These are phyloP conservation scores for Rhamnusium bicolor DNA, from an alignment of 2,888 invertebrate genomes.

Conservation along the genomic window DNA sequence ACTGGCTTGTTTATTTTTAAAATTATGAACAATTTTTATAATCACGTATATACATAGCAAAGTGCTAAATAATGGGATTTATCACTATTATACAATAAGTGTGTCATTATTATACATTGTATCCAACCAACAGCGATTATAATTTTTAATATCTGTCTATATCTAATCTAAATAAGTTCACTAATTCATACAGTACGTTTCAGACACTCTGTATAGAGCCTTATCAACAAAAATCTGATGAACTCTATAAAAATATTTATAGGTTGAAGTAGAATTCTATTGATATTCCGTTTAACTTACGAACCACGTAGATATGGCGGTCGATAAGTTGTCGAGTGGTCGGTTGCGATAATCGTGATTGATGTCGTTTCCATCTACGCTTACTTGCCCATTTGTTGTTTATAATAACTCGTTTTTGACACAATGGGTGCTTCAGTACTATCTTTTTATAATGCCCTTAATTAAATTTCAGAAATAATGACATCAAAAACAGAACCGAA, in stretches of 20 bases:
- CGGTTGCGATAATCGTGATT: conserved; percentile 40
- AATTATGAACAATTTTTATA: no score
- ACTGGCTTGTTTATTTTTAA: no score
- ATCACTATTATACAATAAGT: no score
- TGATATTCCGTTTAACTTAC: conserved; percentile 18
- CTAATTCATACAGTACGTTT: no score
- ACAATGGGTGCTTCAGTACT: conserved; percentile 19
- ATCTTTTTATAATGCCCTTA: conserved; percentile 24
- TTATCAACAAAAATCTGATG: neutral
- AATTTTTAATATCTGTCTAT: no score
- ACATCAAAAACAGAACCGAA: conserved; percentile 8
- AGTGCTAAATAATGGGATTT: no score
- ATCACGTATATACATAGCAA: no score
- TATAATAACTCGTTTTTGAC: conserved; percentile 27
- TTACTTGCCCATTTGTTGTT: conserved; percentile 16
- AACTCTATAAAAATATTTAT: conserved; percentile 12
- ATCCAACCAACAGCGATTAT: no score
- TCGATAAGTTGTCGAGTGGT: conserved; percentile 39
- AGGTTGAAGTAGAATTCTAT: conserved; percentile 4
- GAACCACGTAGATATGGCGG: conserved; percentile 6
- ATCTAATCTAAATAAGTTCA: no score
- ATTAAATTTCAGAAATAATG: conserved; percentile 26
- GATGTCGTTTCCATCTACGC: conserved; percentile 31
- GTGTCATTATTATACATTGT: no score
- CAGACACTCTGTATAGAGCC: neutral